Evolutionary conservation across 2,113 vertebrate species (phyloP), one percentile per base, ranked within the genome.

Genomic region (Labeo rohita): DNA sequence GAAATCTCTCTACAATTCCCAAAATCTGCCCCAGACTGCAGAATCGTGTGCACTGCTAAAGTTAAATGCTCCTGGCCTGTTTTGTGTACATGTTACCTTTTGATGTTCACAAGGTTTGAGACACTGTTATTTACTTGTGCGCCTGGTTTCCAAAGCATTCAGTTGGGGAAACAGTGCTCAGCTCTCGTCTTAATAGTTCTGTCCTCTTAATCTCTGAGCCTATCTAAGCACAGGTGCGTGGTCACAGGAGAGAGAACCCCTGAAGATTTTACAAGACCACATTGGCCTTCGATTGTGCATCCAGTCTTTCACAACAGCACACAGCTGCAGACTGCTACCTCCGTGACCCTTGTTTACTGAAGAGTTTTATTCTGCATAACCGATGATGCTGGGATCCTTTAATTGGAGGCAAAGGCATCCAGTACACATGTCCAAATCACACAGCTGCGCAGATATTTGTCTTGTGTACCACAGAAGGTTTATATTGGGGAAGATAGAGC

Each of bases 291-390:
- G 87, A 92, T 89, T 88, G 91, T 73, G 90, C 72, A 89, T 93
- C 90, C 91, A 93, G 90, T 87, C 83, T 81, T 45, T 89, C 80
- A 63, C 87, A 86, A 76, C 63, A 63, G 72, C 49, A 65, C 52
- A 84, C 94, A 95, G 95, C 94, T 95, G 95, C 92, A 91, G 86
- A 82, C 49, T 11, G 87, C 93, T 91, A 89, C 88, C 82, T 92
- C 91, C 92, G 93, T 94, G 93, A 94, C 92, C 47, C 90, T 89
- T 93, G 92, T 95, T 94, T 95, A 93, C 92, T 92, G 93, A 92
- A 93, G 92, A 93, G 89, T 90, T 93, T 92, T 91, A 92, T 88
- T 89, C 92, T 93, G 91, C 92, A 90, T 91, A 92, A 91, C 91
- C 86, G 88, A 59, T 59, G 76, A 73, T 34, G 50, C 49, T 43